Base-by-base conservation (phyloP, 2,888 invertebrate species). In the Torymus tubicola region DNA sequence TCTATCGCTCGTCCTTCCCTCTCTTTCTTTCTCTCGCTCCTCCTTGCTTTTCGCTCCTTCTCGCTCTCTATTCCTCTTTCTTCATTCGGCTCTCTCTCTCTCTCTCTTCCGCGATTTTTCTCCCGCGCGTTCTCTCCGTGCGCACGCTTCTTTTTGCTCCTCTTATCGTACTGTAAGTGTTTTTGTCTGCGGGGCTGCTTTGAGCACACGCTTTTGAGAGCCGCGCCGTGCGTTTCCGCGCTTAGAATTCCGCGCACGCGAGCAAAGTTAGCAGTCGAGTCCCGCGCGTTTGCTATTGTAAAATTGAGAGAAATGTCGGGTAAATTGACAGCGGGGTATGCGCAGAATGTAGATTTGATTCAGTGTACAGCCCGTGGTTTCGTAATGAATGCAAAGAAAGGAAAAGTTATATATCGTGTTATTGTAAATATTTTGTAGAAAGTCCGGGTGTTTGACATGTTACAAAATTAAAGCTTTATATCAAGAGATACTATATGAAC, bases 1-100 rank as follows among this genome's bases (percentile, higher is more conserved):
- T 67, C 57, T 52, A 63, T 71, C 64, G 71, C 57, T 58, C 58
- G 42, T 42, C 42, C 42, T 42, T 69, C 64, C 16, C 18, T 53
- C 74, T 24, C 24, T 64, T 16, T 52, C 53, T 53, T 24, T 12
- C 68, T 31, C 13, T 16, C 14, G 8, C 16, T 24, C 18, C 31
- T 53, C 68, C 1, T 21, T 21, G 21, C 42, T 42, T 8, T 3
- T 31, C 31, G 31, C 31, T 31, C 31, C 31, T 31, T 31, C 5
- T 31, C 42, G 42, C 8, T 31, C 53, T 71, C 58, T 64, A 21
- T 16, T 18, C n/a, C 50, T 60, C 65, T 60, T 42, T 63, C 67
- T 68, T 60, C 42, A 8, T 61, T 18, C 65, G 24, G 16, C n/a
- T 68, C 53, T 63, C 63, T 64, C 14, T 52, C 52, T 13, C 14